Evolutionary conservation across 1,140 invertebrate genomes (phyloP).

Genomic region (Bicyclus anynana): DNA sequence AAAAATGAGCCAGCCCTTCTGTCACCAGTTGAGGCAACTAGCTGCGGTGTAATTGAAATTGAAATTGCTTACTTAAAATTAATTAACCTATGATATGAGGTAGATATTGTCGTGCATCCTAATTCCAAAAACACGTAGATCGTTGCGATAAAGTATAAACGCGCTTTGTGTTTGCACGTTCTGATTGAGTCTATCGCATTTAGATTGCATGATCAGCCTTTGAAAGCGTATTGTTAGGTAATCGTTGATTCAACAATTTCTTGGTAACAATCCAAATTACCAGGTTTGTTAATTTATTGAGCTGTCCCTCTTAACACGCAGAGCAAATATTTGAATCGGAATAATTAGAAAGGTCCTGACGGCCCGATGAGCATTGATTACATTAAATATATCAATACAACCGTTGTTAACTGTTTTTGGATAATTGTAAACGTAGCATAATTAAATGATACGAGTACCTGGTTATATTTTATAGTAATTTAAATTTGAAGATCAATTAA

Average conservation of each 20-base stretch:
- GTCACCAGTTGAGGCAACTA: too few relatives aligned
- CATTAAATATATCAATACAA: neutral
- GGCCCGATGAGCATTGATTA: neutral
- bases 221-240: neutral
- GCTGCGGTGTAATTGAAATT: too few relatives aligned
- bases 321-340: neutral
- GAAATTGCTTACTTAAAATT: too few relatives aligned
- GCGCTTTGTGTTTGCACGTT: neutral
- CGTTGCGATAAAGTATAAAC: neutral
- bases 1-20: too few relatives aligned
- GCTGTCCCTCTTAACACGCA: neutral
- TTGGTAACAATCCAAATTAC: neutral
- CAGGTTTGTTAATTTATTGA: neutral
- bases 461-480: too few relatives aligned
- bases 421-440: neutral
- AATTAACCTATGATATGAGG: too few relatives aligned
- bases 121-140: neutral
- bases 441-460: too few relatives aligned
- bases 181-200: neutral
- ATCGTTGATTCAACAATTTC: neutral
- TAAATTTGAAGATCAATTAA: too few relatives aligned
- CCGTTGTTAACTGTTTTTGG: neutral
- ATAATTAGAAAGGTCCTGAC: neutral
- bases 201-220: slow-evolving; percentile 3
- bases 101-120: too few relatives aligned